Conservation (phyloP, 2,113 vertebrate genomes). For the Calyptomena viridis region DNA sequence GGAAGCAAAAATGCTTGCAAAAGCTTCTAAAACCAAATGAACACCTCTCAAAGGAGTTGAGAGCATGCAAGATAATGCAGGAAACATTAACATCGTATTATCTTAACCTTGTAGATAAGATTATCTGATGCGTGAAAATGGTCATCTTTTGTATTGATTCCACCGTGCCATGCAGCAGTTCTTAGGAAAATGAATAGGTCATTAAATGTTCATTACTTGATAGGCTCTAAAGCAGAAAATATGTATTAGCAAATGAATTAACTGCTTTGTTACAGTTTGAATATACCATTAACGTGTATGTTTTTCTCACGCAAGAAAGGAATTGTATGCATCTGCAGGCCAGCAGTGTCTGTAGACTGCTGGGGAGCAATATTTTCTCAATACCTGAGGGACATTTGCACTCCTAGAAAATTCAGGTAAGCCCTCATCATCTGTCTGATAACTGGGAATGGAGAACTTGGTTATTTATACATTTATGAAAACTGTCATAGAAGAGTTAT, state of each 20-base stretch:
- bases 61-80: conserved; percentile 50
- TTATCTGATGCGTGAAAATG: conserved; percentile 68
- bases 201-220: conserved; percentile 64
- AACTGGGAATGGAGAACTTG: background rate
- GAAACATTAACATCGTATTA: conserved; percentile 68
- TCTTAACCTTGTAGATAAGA: conserved; percentile 71
- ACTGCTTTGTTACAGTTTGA: conserved; percentile 51
- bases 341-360: background rate
- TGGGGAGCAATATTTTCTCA: background rate
- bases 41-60: conserved; percentile 25
- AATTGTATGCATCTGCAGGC: background rate
- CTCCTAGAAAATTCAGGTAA: background rate
- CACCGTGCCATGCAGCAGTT: background rate
- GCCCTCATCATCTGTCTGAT: background rate
- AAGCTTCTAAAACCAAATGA: conserved; percentile 51
- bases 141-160: conserved; percentile 69
- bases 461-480: background rate
- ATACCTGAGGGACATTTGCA: background rate
- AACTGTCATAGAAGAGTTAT: background rate
- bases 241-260: conserved; percentile 67
- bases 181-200: conserved; percentile 61
- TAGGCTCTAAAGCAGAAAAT: conserved; percentile 59
- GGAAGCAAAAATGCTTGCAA: conserved; percentile 11
- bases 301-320: background rate
- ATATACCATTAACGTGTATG: conserved; percentile 50